A percentile compares a stretch with the other conserved stretches of the same genome.
Conservation (phyloP, 1,140 invertebrate species). For the Panulirus ornatus region DNA sequence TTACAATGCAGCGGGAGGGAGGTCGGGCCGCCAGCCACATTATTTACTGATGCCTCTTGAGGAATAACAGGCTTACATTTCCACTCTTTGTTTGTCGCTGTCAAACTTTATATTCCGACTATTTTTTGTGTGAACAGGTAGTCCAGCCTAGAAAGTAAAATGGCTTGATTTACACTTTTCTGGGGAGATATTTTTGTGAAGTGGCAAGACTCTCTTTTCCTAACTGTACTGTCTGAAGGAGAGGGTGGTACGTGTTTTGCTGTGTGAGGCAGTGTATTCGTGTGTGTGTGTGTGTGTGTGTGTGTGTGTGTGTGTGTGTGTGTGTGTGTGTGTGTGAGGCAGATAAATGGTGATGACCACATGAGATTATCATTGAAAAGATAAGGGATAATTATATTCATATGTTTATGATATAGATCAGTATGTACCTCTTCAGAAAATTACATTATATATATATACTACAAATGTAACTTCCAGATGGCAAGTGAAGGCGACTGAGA, state of each 20-base stretch:
- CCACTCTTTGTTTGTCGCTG: not conserved
- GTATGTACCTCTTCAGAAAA: too few species aligned
- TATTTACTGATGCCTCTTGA: constrained; percentile 48
- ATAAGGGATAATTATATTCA: too few species aligned
- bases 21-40: constrained; percentile 14
- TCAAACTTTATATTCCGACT: constrained; percentile 34
- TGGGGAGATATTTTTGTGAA: constrained; percentile 10
- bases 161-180: constrained; percentile 38
- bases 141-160: constrained; percentile 5
- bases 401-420: too few species aligned
- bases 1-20: constrained; percentile 36
- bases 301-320: constrained; percentile 37
- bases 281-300: constrained; percentile 14
- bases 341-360: not conserved
- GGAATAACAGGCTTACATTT: constrained; percentile 53
- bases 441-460: too few species aligned
- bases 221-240: constrained; percentile 19
- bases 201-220: too few species aligned
- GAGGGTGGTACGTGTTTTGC: not conserved
- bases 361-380: too few species aligned
- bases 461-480: too few species aligned
- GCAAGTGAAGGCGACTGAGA: too few species aligned
- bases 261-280: too few species aligned
- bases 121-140: constrained; percentile 18
- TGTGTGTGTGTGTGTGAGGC: not conserved